These are phyloP conservation scores for Neomorphus geoffroyi DNA, from an alignment of 2,797 vertebrate species.

Conservation along the genomic window DNA sequence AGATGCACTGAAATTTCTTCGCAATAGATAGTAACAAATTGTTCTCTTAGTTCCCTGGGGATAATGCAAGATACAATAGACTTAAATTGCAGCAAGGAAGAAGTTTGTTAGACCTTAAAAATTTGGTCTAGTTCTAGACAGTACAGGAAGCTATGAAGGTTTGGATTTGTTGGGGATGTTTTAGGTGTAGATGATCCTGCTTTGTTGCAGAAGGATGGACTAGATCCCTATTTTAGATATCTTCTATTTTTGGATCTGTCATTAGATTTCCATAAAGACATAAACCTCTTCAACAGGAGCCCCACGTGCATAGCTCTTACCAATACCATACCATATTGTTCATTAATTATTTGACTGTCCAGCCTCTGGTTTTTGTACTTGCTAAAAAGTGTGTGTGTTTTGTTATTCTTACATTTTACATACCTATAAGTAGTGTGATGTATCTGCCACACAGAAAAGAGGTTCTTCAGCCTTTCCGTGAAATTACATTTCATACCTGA, in stretches of 20 bases:
- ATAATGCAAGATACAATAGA: not conserved
- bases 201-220: not conserved
- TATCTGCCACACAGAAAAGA: not conserved
- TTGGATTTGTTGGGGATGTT: accelerated
- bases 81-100: not conserved
- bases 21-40: too few relatives aligned
- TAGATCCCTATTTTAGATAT: not conserved
- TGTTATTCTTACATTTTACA: not conserved
- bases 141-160: not conserved
- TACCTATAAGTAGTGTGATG: not conserved
- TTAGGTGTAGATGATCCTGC: not conserved
- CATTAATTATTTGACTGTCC: not conserved
- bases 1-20: not conserved
- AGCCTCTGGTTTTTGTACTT: not conserved
- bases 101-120: not conserved
- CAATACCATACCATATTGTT: not conserved
- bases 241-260: not conserved
- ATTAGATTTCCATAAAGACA: not conserved
- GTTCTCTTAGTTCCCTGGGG: not conserved
- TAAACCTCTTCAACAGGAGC: not conserved
- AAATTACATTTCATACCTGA: slow-evolving; percentile 7
- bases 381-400: accelerated
- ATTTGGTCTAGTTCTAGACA: not conserved
- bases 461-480: not conserved
- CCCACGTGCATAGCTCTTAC: not conserved